These are phyloP conservation scores for Tribolium castaneum DNA, from an alignment of 1,140 invertebrate genomes.

Conservation along the genomic window DNA sequence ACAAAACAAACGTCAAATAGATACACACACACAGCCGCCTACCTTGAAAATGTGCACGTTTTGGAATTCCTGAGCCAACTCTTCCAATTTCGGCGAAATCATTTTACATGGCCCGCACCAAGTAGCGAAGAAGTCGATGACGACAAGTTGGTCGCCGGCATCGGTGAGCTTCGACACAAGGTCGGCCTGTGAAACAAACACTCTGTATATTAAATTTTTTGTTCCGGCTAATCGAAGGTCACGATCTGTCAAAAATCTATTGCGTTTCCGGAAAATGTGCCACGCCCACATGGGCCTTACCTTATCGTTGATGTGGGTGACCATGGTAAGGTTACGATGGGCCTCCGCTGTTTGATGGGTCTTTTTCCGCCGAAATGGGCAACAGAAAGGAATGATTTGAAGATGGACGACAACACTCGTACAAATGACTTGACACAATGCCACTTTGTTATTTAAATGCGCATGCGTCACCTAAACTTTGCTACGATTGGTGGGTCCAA, in stretches of 20 bases:
- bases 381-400: conserved; percentile 6
- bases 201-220: neutral
- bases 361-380: neutral
- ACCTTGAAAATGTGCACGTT: conserved; percentile 63
- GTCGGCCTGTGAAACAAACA: conserved; percentile 66
- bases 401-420: neutral
- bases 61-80: conserved; percentile 70
- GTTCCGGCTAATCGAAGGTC: neutral
- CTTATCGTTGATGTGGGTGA: conserved; percentile 54
- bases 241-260: neutral
- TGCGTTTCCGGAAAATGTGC: neutral
- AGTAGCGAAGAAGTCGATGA: conserved; percentile 86
- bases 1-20: neutral
- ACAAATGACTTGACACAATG: conserved; percentile 2
- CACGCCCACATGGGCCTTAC: conserved; percentile 40
- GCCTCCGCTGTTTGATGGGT: neutral
- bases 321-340: conserved; percentile 31
- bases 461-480: neutral
- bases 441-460: neutral
- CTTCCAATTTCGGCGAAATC: conserved; percentile 85
- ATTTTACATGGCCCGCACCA: conserved; percentile 95
- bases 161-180: conserved; percentile 77
- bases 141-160: conserved; percentile 85
- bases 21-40: neutral
- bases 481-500: neutral